Evolutionary conservation across 2,797 vertebrate genomes (phyloP).

Genomic region (Pseudotriccus pelzelni): DNA sequence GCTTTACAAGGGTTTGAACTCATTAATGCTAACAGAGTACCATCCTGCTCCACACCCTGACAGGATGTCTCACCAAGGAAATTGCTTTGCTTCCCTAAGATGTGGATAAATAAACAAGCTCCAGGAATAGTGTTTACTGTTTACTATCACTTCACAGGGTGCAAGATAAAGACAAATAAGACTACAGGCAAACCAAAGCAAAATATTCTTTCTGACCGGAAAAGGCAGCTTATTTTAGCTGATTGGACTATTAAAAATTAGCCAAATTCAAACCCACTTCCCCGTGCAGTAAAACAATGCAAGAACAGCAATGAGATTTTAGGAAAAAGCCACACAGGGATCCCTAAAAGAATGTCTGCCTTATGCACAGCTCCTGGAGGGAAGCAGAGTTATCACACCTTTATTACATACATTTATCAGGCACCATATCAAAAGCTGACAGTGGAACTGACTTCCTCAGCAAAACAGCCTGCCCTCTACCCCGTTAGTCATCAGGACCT

Average conservation of each 20-base stretch:
- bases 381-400: conserved; percentile 4
- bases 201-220: neutral
- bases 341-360: neutral
- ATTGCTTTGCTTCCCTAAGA: neutral
- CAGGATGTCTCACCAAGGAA: neutral
- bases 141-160: neutral
- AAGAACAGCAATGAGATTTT: neutral
- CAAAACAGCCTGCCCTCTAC: neutral
- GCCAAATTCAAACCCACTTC: neutral
- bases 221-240: neutral
- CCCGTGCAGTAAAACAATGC: neutral
- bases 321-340: neutral
- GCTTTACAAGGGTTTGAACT: neutral
- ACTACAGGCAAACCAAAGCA: neutral
- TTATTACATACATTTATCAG: neutral
- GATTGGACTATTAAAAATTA: neutral
- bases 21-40: neutral
- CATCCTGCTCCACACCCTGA: neutral
- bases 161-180: neutral
- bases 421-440: neutral
- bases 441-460: neutral
- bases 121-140: neutral
- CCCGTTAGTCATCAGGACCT: neutral
- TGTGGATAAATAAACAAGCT: neutral
- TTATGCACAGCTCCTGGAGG: neutral